Conservation (phyloP, 2,797 vertebrate genomes). For the Ptychadena robeensis region DNA sequence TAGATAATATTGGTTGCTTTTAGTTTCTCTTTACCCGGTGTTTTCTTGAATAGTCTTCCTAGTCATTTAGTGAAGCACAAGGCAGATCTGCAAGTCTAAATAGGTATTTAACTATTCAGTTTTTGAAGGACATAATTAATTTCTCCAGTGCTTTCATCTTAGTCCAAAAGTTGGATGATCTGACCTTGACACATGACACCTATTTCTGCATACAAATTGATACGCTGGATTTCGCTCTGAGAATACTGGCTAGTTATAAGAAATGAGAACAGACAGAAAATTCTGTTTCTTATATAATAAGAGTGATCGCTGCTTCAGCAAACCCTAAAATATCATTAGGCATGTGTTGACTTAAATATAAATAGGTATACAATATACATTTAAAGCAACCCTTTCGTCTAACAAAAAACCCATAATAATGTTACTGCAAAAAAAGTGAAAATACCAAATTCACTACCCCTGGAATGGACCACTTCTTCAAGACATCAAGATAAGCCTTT, state of each 20-base stretch:
- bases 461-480: too few species aligned
- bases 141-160: neutral
- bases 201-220: neutral
- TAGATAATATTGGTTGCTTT: too few species aligned
- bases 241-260: neutral
- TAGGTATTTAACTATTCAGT: neutral
- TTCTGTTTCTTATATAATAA: neutral
- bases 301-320: neutral
- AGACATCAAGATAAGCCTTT: too few species aligned
- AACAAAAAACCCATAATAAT: too few species aligned
- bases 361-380: too few species aligned
- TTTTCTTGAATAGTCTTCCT: neutral
- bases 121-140: neutral
- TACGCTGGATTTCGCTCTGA: neutral
- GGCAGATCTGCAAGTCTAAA: neutral
- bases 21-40: too few species aligned
- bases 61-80: neutral
- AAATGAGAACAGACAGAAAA: neutral
- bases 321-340: neutral
- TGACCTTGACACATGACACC: slow-evolving; percentile 20
- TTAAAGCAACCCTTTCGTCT: too few species aligned
- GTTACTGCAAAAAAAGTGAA: too few species aligned
- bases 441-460: too few species aligned
- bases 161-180: neutral
- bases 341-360: too few species aligned